Evolutionary conservation across 1,140 invertebrate species (phyloP).

Genomic region (Diabrotica undecimpunctata): DNA sequence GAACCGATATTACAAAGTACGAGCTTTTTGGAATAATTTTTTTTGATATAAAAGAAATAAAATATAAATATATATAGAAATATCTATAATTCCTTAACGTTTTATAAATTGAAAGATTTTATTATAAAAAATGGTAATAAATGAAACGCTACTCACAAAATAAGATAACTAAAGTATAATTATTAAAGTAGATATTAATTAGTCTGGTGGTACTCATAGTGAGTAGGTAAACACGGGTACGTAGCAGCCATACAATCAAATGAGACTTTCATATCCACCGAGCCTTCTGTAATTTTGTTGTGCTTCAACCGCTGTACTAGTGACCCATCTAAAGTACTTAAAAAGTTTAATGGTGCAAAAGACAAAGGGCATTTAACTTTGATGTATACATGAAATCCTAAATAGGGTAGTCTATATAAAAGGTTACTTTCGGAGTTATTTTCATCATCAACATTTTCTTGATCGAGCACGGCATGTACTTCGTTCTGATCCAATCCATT

Average conservation of each 20-base stretch:
- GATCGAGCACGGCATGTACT: slow-evolving; percentile 21
- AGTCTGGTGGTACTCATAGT: slow-evolving; percentile 24
- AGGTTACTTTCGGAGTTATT: slow-evolving; percentile 28
- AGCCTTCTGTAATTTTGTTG: slow-evolving; percentile 21
- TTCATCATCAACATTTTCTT: slow-evolving; percentile 23
- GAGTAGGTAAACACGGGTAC: slow-evolving; percentile 32
- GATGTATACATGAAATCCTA: slow-evolving; percentile 31
- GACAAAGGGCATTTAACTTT: slow-evolving; percentile 30
- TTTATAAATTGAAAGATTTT: background rate
- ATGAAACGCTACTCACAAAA: slow-evolving; percentile 12
- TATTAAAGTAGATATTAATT: slow-evolving; percentile 12
- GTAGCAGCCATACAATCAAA: slow-evolving; percentile 34
- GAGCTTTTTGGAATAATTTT: no score
- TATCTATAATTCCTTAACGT: no score
- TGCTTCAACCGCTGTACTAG: slow-evolving; percentile 13
- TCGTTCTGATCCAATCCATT: slow-evolving; percentile 5
- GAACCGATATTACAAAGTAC: no score
- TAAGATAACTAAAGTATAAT: slow-evolving; percentile 12
- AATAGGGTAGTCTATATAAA: slow-evolving; percentile 28
- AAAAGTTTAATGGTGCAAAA: slow-evolving; percentile 29
- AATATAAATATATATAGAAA: no score
- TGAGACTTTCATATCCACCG: slow-evolving; percentile 19
- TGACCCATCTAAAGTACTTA: slow-evolving; percentile 20
- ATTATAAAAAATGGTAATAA: slow-evolving; percentile 8
- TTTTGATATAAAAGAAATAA: no score